These are phyloP conservation scores for Tribolium madens DNA, from an alignment of 1,140 invertebrate genomes.

Conservation along the genomic window DNA sequence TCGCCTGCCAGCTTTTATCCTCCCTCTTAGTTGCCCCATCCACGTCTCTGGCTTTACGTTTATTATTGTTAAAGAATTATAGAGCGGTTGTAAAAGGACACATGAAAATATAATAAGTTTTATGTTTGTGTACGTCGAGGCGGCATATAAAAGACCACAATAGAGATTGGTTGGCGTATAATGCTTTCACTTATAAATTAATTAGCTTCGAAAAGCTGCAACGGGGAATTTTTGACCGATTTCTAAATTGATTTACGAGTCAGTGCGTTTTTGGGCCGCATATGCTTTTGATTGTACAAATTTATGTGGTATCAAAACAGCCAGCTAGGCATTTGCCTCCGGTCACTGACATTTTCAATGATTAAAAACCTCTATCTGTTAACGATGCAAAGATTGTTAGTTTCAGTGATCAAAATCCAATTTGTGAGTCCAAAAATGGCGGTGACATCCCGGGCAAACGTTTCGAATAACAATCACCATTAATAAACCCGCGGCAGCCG, in stretches of 20 bases:
- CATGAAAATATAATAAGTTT: slow-evolving; percentile 29
- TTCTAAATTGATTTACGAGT: slow-evolving; percentile 31
- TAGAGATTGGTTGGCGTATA: not conserved
- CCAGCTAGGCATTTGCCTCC: slow-evolving; percentile 32
- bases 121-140: slow-evolving; percentile 12
- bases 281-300: slow-evolving; percentile 29
- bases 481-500: slow-evolving; percentile 3
- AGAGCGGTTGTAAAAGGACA: slow-evolving; percentile 35
- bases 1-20: slow-evolving; percentile 45
- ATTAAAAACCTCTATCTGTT: not conserved
- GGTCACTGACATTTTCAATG: not conserved
- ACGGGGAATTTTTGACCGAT: slow-evolving; percentile 23
- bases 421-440: too few relatives aligned
- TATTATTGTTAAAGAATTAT: slow-evolving; percentile 46
- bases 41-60: slow-evolving; percentile 40
- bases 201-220: slow-evolving; percentile 7
- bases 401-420: too few relatives aligned
- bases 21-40: slow-evolving; percentile 37
- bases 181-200: slow-evolving; percentile 19
- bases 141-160: slow-evolving; percentile 7
- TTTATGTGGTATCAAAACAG: slow-evolving; percentile 38
- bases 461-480: slow-evolving; percentile 16
- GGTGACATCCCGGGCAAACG: not conserved
- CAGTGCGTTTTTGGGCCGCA: not conserved
- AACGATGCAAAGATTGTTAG: not conserved